Conservation (phyloP, 2,113 vertebrate genomes). For the Craseonycteris thonglongyai region DNA sequence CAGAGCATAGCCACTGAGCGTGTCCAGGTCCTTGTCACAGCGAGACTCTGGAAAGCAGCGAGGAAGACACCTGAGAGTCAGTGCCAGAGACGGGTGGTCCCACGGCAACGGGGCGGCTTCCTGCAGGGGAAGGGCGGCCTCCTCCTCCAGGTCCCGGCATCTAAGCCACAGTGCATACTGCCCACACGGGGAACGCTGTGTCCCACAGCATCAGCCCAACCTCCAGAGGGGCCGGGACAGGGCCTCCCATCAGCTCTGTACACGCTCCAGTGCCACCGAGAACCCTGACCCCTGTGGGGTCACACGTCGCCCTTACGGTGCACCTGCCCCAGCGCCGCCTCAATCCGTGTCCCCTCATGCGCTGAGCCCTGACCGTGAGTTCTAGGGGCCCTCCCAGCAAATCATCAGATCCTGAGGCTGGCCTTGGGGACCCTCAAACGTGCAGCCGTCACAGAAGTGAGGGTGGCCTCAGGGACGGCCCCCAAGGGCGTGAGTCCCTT, state of each 20-base stretch:
- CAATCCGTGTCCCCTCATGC: neutral
- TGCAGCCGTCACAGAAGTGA: neutral
- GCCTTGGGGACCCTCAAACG: neutral
- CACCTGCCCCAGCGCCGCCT: neutral
- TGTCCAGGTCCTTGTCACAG: constrained; percentile 96
- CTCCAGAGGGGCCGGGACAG: neutral
- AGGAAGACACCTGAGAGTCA: neutral
- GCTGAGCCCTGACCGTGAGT: neutral
- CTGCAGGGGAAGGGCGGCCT: neutral
- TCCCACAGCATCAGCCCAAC: neutral
- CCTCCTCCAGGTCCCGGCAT: neutral
- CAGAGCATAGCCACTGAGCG: constrained; percentile 93
- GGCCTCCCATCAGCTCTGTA: neutral
- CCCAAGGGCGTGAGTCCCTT: neutral
- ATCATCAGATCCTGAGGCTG: neutral
- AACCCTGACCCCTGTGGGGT: neutral
- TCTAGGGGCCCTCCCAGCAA: neutral
- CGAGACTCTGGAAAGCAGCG: constrained; percentile 86
- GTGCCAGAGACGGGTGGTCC: neutral
- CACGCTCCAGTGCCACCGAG: neutral
- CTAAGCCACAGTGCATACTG: too few relatives aligned
- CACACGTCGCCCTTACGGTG: too few relatives aligned
- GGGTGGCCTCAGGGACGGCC: neutral
- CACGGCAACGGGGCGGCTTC: neutral
- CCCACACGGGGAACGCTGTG: too few relatives aligned